Evolutionary conservation across 1,140 invertebrate species (phyloP), one percentile per base, ranked within the genome.

Genomic region (Venustaconcha ellipsiformis): DNA sequence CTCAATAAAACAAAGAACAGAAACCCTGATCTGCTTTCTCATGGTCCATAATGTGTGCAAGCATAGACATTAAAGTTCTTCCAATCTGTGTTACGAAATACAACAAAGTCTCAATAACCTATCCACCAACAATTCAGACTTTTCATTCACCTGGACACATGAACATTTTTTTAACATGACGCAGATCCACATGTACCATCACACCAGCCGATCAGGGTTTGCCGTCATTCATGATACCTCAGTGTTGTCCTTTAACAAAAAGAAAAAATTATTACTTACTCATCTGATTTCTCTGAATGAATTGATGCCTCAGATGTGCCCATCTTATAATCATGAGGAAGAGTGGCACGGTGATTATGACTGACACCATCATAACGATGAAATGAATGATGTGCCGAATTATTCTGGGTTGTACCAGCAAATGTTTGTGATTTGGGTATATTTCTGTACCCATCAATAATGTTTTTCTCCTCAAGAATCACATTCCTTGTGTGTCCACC

Each of bases 381-480:
- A 67, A 86, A 85, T 15, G 80, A 78, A 66, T 84, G 80, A 60
- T 82, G 67, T 37, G 23, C 57, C n/a, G 70, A 57, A 63, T 72
- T 48, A 48, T 48, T 59, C 56, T 76, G 68, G 63, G 79, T 74
- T 12, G 80, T 72, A 15, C 81, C 84, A 23, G 83, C 81, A 69
- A 88, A 88, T 14, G 86, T 88, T 74, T 88, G 84, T 72, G 85
- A 88, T 76, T 88, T 88, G 17, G 87, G 84, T 73, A 88, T 79
- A 37, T 88, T 87, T 62, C 84, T 76, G 74, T 84, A 85, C 14
- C 85, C 85, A 67, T 88, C 87, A 66, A 88, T 86, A 69, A 83
- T 84, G 58, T 91, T 92, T 85, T 90, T 92, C 86, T 92, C 91
- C 67, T 91, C 91, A 72, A 84, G 74, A 67, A 89, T 88, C 56